Evolutionary conservation across 2,888 invertebrate species (phyloP), one percentile per base, ranked within the genome.

Genomic region (Troglohyphantes excavatus): DNA sequence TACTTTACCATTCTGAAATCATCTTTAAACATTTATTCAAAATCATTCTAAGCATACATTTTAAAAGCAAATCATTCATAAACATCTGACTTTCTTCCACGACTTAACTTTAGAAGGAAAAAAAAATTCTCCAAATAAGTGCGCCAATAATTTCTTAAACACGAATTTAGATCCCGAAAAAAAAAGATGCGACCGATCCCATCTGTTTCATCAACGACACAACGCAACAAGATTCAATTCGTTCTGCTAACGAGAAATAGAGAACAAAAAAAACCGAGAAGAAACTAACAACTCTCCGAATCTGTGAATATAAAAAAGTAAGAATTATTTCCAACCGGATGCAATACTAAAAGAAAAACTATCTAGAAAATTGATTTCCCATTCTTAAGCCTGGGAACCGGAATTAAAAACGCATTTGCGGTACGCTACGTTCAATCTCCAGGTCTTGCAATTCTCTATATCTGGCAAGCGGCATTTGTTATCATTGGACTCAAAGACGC

Each of bases 351-450:
- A 53, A 70, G 78, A 70, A 78, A 67, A 85, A 70, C 68, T 59
- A 61, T 67, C 76, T 68, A 59, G 76, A 70, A 85, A 85, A 85
- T 85, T 85, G 85, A 85, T 85, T 85, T 78, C 43, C 85, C 61
- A 76, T 85, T 76, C 68, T 43, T 68, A 17, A 23, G 29, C 61
- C 59, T 39, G 39, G 76, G 59, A 73, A 85, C 76, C 70, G 61
- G 85, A 85, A 85, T 85, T 85, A 85, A 85, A 85, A 85, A 78
- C 85, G 68, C 85, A 85, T 85, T 85, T 85, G 85, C 29, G 85
- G 85, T 70, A 39, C 67, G 27, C 27, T 23, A n/a, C 61, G 27
- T 39, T 39, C 39, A 70, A 59, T 70, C 23, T n/a, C 23, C 21
- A 7, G 23, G 26, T 27, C 23, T 65, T 84, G 43, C 67, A 67